phyloP scores from a whole-genome alignment of 2,113 vertebrate genomes.

The Motacilla alba region DNA sequence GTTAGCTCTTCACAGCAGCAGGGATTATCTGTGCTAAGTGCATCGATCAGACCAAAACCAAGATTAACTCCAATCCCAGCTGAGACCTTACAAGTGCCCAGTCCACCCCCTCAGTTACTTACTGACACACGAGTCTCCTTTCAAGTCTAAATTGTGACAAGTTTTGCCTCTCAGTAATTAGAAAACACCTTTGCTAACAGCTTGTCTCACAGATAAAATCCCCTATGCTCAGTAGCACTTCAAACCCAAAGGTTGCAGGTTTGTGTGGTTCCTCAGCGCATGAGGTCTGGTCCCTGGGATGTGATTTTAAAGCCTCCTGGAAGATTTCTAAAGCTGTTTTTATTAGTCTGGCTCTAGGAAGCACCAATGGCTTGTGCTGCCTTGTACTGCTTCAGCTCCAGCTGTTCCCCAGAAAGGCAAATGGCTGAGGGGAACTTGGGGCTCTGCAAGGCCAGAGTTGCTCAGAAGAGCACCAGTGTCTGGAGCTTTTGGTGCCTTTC shows the following conservation, averaged over 20 bases:
- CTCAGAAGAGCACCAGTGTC: neutral
- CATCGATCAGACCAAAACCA: conserved; percentile 15
- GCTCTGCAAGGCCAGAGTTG: neutral
- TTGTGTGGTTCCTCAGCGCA: accelerated
- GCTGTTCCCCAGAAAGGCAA: neutral
- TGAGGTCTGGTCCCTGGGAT: neutral
- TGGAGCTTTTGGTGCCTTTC: neutral
- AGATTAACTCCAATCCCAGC: conserved; percentile 49
- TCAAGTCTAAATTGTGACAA: neutral
- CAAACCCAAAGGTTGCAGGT: neutral
- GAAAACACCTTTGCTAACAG: neutral
- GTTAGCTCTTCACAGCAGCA: conserved; percentile 13
- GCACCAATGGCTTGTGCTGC: neutral
- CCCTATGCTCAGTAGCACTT: accelerated
- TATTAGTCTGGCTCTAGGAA: neutral
- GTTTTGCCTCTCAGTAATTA: neutral
- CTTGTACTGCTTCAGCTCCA: neutral
- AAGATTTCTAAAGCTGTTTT: neutral
- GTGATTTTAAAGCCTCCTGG: neutral
- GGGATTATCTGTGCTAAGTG: conserved; percentile 46
- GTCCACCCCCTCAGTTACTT: neutral
- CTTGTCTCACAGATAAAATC: neutral
- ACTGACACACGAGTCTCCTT: neutral
- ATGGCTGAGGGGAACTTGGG: neutral
- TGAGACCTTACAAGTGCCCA: neutral